Base-by-base conservation (phyloP, 1,140 invertebrate species). In the Pogonus chalceus region DNA sequence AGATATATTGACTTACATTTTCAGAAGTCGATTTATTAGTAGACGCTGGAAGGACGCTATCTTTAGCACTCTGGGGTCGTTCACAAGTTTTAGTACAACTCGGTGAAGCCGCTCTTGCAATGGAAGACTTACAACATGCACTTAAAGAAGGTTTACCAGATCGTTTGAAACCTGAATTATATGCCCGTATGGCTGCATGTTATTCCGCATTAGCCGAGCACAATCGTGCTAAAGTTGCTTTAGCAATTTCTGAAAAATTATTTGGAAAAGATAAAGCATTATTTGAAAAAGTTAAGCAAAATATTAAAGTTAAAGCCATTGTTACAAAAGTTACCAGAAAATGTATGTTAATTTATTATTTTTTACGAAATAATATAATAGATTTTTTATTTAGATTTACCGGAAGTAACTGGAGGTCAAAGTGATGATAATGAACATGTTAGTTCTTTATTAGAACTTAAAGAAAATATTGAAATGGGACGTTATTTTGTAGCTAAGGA, bases 111-210 rank as follows among this genome's bases (percentile, higher is more conserved):
- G 61, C 72, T 52, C 68, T 74, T 0, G 80, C 81, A 0, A 56
- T 85, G 1, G 71, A 72, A 47, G 84, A 87, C 62, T 65, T 85
- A 12, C 78, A 80, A 59, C 58, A 79, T 46, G 78, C 79, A 3
- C 59, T 79, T 10, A 79, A 81, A 51, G 75, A 79, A 58, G 72
- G 76, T 39, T 61, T 83, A 9, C 75, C 79, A 0, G 70, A 71
- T 1, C 72, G 73, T 26, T 70, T 72, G 59, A 76, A 77, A 59
- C 69, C 73, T 1, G 75, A 81, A 49, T 80, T 80, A 53, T 84
- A 80, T 60, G 75, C 74, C 69, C 69, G 75, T 51, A 79, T 83
- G 75, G 78, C 76, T 2, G 70, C 78, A 48, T 81, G 80, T 52
- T 82, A 83, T 64, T 73, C 72, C 64, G 74, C 75, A 14, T 62